phyloP scores from a whole-genome alignment of 2,797 vertebrate genomes.

The Melopsittacus undulatus region DNA sequence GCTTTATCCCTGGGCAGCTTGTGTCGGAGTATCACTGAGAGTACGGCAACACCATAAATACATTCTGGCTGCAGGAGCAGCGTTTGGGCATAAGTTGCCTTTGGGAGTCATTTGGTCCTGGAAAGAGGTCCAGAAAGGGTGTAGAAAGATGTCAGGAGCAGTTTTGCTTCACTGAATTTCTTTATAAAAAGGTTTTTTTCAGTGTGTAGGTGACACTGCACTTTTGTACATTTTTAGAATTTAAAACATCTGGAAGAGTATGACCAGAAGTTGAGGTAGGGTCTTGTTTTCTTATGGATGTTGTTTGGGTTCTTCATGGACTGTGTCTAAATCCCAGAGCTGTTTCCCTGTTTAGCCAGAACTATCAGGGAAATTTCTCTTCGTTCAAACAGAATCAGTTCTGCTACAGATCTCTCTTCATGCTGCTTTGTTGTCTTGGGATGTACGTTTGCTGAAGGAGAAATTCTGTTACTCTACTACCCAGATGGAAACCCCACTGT shows the following conservation, averaged over 20 bases:
- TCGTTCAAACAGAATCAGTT: neutral
- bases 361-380: neutral
- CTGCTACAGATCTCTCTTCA: neutral
- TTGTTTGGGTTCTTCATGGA: neutral
- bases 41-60: neutral
- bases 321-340: neutral
- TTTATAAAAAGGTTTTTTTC: neutral
- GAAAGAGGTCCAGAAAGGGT: neutral
- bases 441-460: neutral
- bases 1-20: neutral
- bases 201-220: neutral
- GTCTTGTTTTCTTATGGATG: neutral
- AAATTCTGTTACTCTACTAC: neutral
- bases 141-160: neutral
- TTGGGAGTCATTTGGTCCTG: neutral
- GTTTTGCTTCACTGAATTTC: neutral
- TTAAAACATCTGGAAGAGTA: neutral
- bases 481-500: neutral
- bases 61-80: accelerated
- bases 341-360: neutral
- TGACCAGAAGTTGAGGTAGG: neutral
- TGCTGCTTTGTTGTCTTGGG: neutral
- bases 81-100: neutral
- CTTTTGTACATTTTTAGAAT: neutral
- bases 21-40: neutral